These are phyloP conservation scores for Ennomos quercinarius DNA, from an alignment of 2,888 invertebrate genomes.

Conservation along the genomic window DNA sequence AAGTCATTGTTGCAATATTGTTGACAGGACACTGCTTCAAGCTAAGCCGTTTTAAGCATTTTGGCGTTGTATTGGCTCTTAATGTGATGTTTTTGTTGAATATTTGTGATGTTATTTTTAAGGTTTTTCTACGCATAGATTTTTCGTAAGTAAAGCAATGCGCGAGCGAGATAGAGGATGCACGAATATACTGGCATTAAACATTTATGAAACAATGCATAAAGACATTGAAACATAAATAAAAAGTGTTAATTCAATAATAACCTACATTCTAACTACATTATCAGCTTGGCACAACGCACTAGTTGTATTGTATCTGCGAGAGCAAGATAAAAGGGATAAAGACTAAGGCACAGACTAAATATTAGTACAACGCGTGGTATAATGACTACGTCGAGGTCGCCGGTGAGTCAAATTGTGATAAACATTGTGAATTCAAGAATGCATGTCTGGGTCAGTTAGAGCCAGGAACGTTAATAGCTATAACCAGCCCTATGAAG, in stretches of 20 bases:
- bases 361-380: too few relatives aligned
- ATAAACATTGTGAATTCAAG: slow-evolving; percentile 54
- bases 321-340: slow-evolving; percentile 46
- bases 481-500: slow-evolving; percentile 15
- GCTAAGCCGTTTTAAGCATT: too few relatives aligned
- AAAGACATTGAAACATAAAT: slow-evolving; percentile 16
- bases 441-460: slow-evolving; percentile 54
- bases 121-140: too few relatives aligned
- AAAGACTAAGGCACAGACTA: slow-evolving; percentile 18
- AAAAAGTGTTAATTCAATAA: slow-evolving; percentile 40
- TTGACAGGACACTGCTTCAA: too few relatives aligned
- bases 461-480: slow-evolving; percentile 18
- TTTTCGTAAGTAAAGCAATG: too few relatives aligned
- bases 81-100: too few relatives aligned
- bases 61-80: too few relatives aligned
- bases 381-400: too few relatives aligned
- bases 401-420: slow-evolving; percentile 63
- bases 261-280: slow-evolving; percentile 34
- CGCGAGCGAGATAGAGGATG: too few relatives aligned
- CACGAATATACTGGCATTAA: too few relatives aligned
- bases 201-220: slow-evolving; percentile 12
- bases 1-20: too few relatives aligned
- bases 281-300: slow-evolving; percentile 34
- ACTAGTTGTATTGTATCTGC: slow-evolving; percentile 22
- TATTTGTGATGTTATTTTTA: too few relatives aligned